These are phyloP conservation scores for Xenopus petersii DNA, from an alignment of 2,797 vertebrate species.

Conservation along the genomic window DNA sequence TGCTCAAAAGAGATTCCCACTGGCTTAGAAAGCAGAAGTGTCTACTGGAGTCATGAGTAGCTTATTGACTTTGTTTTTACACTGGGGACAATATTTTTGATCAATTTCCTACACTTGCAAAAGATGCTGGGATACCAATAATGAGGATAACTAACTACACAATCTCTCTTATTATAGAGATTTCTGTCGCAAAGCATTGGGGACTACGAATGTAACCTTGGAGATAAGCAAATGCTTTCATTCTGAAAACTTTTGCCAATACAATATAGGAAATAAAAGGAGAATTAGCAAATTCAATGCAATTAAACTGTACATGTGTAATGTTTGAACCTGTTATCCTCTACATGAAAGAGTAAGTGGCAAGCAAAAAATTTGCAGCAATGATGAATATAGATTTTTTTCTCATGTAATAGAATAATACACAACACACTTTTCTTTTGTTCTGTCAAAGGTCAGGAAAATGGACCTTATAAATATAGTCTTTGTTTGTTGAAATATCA, in stretches of 20 bases:
- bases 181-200: slow-evolving; percentile 39
- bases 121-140: slow-evolving; percentile 51
- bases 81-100: slow-evolving; percentile 50
- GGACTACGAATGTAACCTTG: slow-evolving; percentile 19
- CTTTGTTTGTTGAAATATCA: too few relatives aligned
- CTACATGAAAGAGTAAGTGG: too few relatives aligned
- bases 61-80: slow-evolving; percentile 54
- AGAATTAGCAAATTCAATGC: not conserved
- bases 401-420: too few relatives aligned
- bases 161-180: slow-evolving; percentile 60
- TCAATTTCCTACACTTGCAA: slow-evolving; percentile 53
- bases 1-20: slow-evolving; percentile 51
- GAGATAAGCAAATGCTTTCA: slow-evolving; percentile 20
- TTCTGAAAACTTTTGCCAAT: slow-evolving; percentile 11
- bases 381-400: too few relatives aligned
- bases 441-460: too few relatives aligned
- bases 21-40: slow-evolving; percentile 47
- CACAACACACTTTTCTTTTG: too few relatives aligned
- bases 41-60: slow-evolving; percentile 54
- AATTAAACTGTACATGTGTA: not conserved
- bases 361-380: too few relatives aligned
- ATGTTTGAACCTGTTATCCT: not conserved
- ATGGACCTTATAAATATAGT: too few relatives aligned
- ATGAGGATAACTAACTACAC: slow-evolving; percentile 61
- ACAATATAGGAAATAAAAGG: not conserved